phyloP scores from a whole-genome alignment of 2,113 vertebrate species.

The Varanus komodoensis region DNA sequence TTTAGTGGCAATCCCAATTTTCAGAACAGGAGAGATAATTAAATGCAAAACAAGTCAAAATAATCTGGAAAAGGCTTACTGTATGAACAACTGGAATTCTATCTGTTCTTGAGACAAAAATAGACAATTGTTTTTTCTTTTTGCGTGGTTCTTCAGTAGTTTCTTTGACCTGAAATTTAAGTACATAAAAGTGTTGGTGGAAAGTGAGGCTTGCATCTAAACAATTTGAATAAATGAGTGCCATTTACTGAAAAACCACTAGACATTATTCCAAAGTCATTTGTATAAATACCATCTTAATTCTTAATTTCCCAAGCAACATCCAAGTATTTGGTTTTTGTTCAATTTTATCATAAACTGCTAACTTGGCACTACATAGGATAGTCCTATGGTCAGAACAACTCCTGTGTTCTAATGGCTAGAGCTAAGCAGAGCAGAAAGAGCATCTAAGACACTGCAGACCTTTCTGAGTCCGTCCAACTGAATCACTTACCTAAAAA shows the following conservation, averaged over 20 bases:
- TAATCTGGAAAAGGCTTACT: conserved; percentile 44
- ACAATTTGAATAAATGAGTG: not conserved
- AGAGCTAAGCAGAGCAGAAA: too few species aligned
- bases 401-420: too few species aligned
- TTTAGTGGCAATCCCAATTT: not conserved
- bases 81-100: conserved; percentile 21
- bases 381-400: too few species aligned
- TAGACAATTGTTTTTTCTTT: conserved; percentile 34
- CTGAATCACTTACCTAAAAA: too few species aligned
- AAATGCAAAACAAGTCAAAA: not conserved
- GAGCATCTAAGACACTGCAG: too few species aligned
- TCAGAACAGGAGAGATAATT: not conserved
- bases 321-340: not conserved
- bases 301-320: not conserved
- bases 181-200: not conserved
- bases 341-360: not conserved
- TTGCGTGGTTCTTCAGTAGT: conserved; percentile 35
- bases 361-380: not conserved
- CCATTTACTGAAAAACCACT: not conserved
- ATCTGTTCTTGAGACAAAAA: conserved; percentile 51
- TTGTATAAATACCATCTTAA: not conserved
- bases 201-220: not conserved
- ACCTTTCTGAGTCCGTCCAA: too few species aligned
- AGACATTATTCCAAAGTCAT: not conserved
- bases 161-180: conserved; percentile 34